phyloP scores from a whole-genome alignment of 2,888 invertebrate species.

The Peribatodes rhomboidaria region DNA sequence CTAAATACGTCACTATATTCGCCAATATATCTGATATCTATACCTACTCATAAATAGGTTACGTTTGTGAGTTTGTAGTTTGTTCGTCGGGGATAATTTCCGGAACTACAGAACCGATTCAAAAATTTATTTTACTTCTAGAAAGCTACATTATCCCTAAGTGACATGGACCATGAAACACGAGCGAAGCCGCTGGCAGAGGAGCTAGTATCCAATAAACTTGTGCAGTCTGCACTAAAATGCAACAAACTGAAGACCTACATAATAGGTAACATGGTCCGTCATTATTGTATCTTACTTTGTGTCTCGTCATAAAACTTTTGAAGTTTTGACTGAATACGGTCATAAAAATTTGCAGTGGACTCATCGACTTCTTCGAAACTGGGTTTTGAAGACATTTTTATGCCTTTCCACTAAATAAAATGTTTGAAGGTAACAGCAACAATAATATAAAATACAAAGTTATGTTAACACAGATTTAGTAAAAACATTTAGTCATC shows the following conservation, averaged over 20 bases:
- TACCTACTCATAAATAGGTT: too few relatives aligned
- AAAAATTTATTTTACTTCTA: too few relatives aligned
- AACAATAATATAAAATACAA: slow-evolving; percentile 8
- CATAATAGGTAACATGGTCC: background rate
- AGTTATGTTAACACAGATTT: background rate
- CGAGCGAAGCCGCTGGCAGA: too few relatives aligned
- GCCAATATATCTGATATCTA: too few relatives aligned
- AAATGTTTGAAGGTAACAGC: background rate
- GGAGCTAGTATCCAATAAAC: too few relatives aligned
- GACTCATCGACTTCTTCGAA: slow-evolving; percentile 1
- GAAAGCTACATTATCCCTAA: too few relatives aligned
- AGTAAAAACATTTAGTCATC: background rate
- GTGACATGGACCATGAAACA: too few relatives aligned
- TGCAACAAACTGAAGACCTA: background rate
- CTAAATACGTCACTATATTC: too few relatives aligned
- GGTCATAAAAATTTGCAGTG: slow-evolving; percentile 6
- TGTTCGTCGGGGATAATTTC: too few relatives aligned
- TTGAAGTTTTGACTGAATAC: slow-evolving; percentile 28
- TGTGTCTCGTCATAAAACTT: slow-evolving; percentile 19
- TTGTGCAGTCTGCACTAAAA: background rate
- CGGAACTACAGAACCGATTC: too few relatives aligned
- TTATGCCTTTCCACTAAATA: slow-evolving; percentile 6
- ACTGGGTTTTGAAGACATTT: slow-evolving; percentile 3
- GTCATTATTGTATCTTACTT: background rate
- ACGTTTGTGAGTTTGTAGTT: too few relatives aligned